Conservation (phyloP, 2,888 invertebrate genomes). For the Ochropleura leucogaster region DNA sequence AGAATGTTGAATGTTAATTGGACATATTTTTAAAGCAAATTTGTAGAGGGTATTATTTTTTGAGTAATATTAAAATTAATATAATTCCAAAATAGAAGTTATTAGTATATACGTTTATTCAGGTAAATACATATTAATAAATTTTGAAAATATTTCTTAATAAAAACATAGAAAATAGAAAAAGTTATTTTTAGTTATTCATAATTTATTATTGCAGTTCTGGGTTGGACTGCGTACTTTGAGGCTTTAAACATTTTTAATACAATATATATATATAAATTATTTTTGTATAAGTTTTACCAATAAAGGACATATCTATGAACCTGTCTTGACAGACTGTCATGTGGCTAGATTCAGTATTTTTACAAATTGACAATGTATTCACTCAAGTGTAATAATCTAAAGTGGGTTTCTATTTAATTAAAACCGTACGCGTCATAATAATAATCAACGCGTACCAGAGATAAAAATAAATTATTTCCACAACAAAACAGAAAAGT, state of each 20-base stretch:
- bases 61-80: not conserved
- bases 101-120: no score
- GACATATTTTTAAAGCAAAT: not conserved
- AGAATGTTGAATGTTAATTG: not conserved
- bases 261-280: not conserved
- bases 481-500: not conserved
- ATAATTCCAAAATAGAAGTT: slow-evolving; percentile 1
- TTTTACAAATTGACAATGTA: not conserved
- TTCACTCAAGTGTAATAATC: not conserved
- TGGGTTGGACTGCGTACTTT: not conserved
- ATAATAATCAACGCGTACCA: not conserved
- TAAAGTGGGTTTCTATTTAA: not conserved
- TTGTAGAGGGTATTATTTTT: not conserved
- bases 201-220: not conserved
- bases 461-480: not conserved
- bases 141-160: no score
- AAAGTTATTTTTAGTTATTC: no score
- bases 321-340: no score
- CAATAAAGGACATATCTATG: not conserved
- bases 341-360: no score
- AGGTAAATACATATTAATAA: no score
- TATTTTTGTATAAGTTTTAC: not conserved
- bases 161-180: not conserved
- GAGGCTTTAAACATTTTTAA: no score
- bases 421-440: not conserved